Evolutionary conservation across 2,888 invertebrate genomes (phyloP), one percentile per base, ranked within the genome.

Genomic region (Calephelis perditalis): DNA sequence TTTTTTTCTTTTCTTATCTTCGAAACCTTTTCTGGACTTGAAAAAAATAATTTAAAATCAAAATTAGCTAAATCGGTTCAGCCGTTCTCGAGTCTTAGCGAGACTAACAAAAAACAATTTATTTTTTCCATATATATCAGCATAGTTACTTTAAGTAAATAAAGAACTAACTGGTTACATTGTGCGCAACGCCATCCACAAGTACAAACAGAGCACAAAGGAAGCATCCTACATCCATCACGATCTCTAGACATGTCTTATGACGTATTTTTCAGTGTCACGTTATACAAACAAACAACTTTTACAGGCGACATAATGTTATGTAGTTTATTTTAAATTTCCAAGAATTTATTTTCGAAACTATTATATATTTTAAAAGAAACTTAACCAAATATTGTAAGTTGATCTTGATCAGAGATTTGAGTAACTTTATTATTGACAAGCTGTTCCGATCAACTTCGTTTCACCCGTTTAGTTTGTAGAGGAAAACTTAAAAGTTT

Each of bases 191-290:
- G 6, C 66, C 65, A 46, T 76, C 70, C 70, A 59, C 61, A 62
- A 69, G 60, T 61, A 67, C 68, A 76, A 74, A 76, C 73, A 73
- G 64, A 65, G 61, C 68, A 68, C 63, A 65, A 67, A 70, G 60
- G 64, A 44, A 59, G 55, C 60, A 65, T 59, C 64, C 62, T 65
- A 69, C 66, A 84, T 85, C 82, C 75, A 85, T 84, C 86, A 86
- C 74, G 69, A 68, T 26, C 49, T 49, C 55, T 57, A 67, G 75
- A 75, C 78, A 73, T 71, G 75, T 77, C 75, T 71, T 74, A 72
- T 78, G 84, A 84, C 82, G 80, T 65, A 62, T 61, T 64, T 73
- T 69, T 67, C 67, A 69, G 70, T 66, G 68, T 74, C 79, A 75
- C 74, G 78, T 78, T 64, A 65, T 62, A 69, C 71, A 76, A 75